These are phyloP conservation scores for Lagorchestes hirsutus DNA, from an alignment of 2,797 vertebrate genomes.

Conservation along the genomic window DNA sequence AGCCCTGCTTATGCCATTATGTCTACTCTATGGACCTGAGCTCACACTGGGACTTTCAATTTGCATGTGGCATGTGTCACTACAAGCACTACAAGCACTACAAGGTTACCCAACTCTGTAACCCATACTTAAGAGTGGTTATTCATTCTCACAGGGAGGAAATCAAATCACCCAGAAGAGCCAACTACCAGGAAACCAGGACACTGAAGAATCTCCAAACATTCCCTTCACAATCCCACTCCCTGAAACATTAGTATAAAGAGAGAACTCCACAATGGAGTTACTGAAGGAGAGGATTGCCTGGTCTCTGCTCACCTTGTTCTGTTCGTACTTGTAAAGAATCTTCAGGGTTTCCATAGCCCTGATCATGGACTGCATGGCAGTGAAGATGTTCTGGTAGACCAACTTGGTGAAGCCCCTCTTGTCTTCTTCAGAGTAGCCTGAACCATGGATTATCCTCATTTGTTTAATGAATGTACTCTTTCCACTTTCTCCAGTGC, in stretches of 20 bases:
- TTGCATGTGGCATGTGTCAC: not conserved
- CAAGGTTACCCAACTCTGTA: not conserved
- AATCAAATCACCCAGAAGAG: not conserved
- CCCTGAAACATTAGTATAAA: not conserved
- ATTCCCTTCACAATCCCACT: not conserved
- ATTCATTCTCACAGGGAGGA: not conserved
- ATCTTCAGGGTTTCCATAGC: slow-evolving; percentile 98
- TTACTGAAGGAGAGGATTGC: not conserved
- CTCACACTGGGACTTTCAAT: not conserved
- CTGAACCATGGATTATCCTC: slow-evolving; percentile 98
- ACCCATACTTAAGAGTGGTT: not conserved
- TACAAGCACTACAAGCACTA: not conserved
- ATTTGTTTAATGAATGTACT: slow-evolving; percentile 99
- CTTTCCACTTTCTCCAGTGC: slow-evolving; percentile 98
- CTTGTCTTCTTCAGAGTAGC: slow-evolving; percentile 98
- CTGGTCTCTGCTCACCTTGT: slow-evolving; percentile 89
- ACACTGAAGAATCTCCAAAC: not conserved
- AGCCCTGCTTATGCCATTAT: not conserved
- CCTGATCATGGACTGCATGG: slow-evolving; percentile 99
- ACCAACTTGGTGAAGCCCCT: slow-evolving; percentile 97
- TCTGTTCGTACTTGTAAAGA: slow-evolving; percentile 95
- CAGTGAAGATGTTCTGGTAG: slow-evolving; percentile 99
- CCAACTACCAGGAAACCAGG: not conserved
- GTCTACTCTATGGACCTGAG: not conserved
- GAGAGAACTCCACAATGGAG: not conserved